Percentiles rank a stretch among this genome's conserved stretches.
phyloP scores from a whole-genome alignment of 2,797 vertebrate genomes.

The Pteropus rufus region DNA sequence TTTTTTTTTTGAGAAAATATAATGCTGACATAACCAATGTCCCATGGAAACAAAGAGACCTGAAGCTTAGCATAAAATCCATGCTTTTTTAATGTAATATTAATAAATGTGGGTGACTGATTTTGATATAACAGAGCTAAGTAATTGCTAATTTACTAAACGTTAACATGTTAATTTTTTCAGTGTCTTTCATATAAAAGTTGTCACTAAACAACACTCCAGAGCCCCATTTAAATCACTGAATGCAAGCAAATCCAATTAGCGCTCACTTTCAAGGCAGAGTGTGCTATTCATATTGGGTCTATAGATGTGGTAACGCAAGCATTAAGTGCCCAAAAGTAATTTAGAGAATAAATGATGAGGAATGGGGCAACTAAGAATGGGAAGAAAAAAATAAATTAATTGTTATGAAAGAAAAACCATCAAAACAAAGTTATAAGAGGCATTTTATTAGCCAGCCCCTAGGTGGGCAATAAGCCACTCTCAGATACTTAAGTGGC shows the following conservation, averaged over 20 bases:
- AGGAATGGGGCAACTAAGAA: constrained; percentile 50
- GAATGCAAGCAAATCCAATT: constrained; percentile 69
- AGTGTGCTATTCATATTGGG: constrained; percentile 51
- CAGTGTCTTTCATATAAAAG: constrained; percentile 67
- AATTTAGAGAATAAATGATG: constrained; percentile 66
- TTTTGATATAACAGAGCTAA: constrained; percentile 68
- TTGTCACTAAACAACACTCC: constrained; percentile 72
- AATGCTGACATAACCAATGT: not conserved
- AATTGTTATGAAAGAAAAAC: constrained; percentile 59
- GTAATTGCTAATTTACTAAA: constrained; percentile 76
- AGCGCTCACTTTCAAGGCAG: constrained; percentile 16
- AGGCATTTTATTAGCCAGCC: not conserved
- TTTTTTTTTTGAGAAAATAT: not conserved
- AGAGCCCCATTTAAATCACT: constrained; percentile 71
- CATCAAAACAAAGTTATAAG: constrained; percentile 57
- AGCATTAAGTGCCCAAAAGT: constrained; percentile 67
- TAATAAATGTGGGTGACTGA: constrained; percentile 36
- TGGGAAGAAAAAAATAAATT: constrained; percentile 42
- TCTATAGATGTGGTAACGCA: constrained; percentile 36
- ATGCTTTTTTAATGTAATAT: constrained; percentile 32
- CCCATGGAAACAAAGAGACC: not conserved
- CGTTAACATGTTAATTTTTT: constrained; percentile 76
- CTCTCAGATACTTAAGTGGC: constrained; percentile 37
- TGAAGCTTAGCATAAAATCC: not conserved
- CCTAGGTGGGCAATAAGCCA: not conserved